Evolutionary conservation across 2,113 vertebrate genomes (phyloP), one percentile per base, ranked within the genome.

Genomic region (Pseudopipra pipra): DNA sequence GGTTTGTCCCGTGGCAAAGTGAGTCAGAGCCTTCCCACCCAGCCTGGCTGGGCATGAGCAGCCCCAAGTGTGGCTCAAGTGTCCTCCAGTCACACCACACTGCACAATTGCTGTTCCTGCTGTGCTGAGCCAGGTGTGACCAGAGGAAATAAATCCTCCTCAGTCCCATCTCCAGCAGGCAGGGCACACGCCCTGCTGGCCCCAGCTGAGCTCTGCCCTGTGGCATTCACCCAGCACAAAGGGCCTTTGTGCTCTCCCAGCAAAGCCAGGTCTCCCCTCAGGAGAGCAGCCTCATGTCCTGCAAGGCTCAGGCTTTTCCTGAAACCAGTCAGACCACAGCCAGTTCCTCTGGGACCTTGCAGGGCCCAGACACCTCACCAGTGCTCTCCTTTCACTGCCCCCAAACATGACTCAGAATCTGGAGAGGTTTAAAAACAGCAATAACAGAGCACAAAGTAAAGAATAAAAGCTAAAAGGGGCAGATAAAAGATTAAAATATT

Each of bases 41-140:
- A 0, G 21, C 28, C 58, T 58, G n/a, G 30, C 65, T 4, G 10
- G 46, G 66, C 14, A 7, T 4, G 18, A 11, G 54, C 0, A 51
- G 81, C 61, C 28, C 5, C 51, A 9, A 68, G 65, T 8, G 14
- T 1, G 24, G 71, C 37, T 72, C 58, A 71, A 22, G 73, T 14
- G 68, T 14, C 37, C 67, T 35, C 11, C 68, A 33, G 28, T 7
- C 30, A 8, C 73, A 27, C 35, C 2, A 4, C 9, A 39, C 0
- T 2, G 21, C 25, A 33, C 79, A 30, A 33, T 1, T 8, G 3
- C 9, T 33, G 83, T 37, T 66, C 44, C 82, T 39, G 71, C 71
- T 10, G 39, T 7, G 43, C 12, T 62, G 67, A 85, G 78, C 66
- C 70, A 67, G 89, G 74, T 52, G 91, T 95, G 93, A 33, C 74